Percentiles rank a stretch among this genome's conserved stretches.
Conservation (phyloP, 2,888 invertebrate species). For the Lymantria monacha region DNA sequence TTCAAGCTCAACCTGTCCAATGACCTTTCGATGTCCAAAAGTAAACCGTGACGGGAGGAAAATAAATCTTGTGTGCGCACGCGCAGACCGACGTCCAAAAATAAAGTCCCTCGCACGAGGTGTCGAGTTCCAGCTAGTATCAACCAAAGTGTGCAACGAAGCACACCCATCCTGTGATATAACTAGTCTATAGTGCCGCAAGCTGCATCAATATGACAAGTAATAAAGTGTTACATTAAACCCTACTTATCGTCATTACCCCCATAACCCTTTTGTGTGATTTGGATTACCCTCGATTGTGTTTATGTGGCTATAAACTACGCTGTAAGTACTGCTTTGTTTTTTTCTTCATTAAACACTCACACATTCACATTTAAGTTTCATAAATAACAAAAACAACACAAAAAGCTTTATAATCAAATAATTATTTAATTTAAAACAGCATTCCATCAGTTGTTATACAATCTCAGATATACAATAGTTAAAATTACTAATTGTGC, state of each 20-base stretch:
- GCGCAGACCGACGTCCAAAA: constrained; percentile 60
- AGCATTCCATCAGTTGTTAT: too few relatives aligned
- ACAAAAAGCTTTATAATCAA: not conserved
- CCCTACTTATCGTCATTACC: constrained; percentile 23
- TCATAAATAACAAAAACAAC: not conserved
- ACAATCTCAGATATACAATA: not conserved
- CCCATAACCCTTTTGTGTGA: constrained; percentile 54
- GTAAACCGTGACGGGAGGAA: constrained; percentile 69
- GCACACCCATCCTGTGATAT: constrained; percentile 67
- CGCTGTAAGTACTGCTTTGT: constrained; percentile 70
- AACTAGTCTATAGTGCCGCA: constrained; percentile 62
- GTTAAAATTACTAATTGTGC: not conserved
- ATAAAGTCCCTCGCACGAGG: constrained; percentile 60
- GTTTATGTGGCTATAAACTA: constrained; percentile 56
- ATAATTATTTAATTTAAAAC: not conserved
- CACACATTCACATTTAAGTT: constrained; percentile 1
- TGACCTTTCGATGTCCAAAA: constrained; percentile 77
- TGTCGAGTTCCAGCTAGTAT: constrained; percentile 74
- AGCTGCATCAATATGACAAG: constrained; percentile 66
- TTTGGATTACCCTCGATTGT: constrained; percentile 56
- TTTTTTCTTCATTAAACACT: constrained; percentile 7
- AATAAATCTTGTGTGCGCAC: constrained; percentile 55
- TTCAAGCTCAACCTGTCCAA: constrained; percentile 62
- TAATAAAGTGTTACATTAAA: constrained; percentile 50
- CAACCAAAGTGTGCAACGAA: constrained; percentile 49